phyloP scores from a whole-genome alignment of 2,113 vertebrate genomes.

The Patagioenas fasciata region DNA sequence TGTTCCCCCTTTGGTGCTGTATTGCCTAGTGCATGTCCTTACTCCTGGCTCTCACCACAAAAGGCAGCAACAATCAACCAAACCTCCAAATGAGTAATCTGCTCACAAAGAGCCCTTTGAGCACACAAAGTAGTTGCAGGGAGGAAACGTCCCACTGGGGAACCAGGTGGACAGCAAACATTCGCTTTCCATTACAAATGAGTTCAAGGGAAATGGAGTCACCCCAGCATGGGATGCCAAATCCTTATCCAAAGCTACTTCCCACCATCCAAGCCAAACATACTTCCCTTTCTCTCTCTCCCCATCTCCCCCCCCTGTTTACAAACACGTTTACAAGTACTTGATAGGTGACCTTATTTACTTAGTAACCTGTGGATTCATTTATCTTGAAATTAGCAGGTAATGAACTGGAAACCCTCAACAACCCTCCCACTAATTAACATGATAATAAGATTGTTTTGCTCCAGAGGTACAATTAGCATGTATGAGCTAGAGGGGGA shows the following conservation, averaged over 20 bases:
- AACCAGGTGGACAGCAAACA: constrained; percentile 82
- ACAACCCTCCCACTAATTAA: constrained; percentile 88
- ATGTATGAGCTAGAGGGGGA: constrained; percentile 76
- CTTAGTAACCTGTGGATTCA: constrained; percentile 86
- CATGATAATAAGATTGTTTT: constrained; percentile 88
- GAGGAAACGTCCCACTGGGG: constrained; percentile 79
- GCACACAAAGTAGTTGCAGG: constrained; percentile 64
- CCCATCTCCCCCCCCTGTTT: constrained; percentile 80
- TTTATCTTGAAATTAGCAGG: constrained; percentile 90
- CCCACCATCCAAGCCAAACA: constrained; percentile 71
- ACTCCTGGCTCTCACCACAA: constrained; percentile 60
- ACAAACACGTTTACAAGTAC: constrained; percentile 89
- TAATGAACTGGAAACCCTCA: constrained; percentile 88
- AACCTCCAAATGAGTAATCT: constrained; percentile 71
- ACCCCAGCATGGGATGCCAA: constrained; percentile 77
- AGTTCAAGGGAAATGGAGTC: constrained; percentile 80
- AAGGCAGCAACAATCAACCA: constrained; percentile 47
- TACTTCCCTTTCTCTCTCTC: constrained; percentile 54
- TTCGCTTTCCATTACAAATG: constrained; percentile 87
- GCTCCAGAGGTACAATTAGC: constrained; percentile 85
- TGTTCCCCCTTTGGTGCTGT: constrained; percentile 37
- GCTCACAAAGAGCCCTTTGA: constrained; percentile 81
- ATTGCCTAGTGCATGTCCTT: constrained; percentile 34
- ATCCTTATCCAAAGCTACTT: constrained; percentile 50
- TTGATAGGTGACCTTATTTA: constrained; percentile 87